These are phyloP conservation scores for Oligia fasciuncula DNA, from an alignment of 2,888 invertebrate species.

Conservation along the genomic window DNA sequence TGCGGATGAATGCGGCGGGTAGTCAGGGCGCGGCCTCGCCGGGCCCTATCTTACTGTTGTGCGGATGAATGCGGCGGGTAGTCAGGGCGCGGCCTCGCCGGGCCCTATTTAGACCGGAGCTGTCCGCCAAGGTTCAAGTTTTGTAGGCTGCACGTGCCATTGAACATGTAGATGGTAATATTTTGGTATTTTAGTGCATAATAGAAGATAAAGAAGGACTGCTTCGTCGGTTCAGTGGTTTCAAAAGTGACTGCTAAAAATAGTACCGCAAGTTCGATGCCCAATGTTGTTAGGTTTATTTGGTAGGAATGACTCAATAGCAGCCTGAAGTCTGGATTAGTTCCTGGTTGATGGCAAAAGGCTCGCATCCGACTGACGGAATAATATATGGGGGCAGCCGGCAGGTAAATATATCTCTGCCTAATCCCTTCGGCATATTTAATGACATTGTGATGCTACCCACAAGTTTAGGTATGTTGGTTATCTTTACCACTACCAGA, in stretches of 20 bases:
- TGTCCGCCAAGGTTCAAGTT: constrained; percentile 50
- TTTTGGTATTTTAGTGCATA: not conserved
- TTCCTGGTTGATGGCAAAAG: not conserved
- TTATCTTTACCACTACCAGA: not conserved
- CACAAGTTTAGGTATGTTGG: too few relatives aligned
- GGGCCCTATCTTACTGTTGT: constrained; percentile 30
- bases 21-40: constrained; percentile 54
- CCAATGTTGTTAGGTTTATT: not conserved
- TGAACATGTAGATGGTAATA: not conserved
- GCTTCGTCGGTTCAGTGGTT: too few relatives aligned
- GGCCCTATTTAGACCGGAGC: too few relatives aligned
- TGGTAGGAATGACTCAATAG: not conserved
- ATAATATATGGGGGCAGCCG: not conserved
- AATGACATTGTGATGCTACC: not conserved
- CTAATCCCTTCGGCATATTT: too few relatives aligned
- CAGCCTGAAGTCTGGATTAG: too few relatives aligned
- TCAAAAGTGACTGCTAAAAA: not conserved
- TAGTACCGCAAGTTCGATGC: not conserved
- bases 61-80: constrained; percentile 36
- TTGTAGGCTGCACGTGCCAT: not conserved
- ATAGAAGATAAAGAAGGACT: not conserved
- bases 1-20: constrained; percentile 32
- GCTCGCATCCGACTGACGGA: not conserved
- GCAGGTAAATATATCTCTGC: not conserved
- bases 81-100: constrained; percentile 53